Base-by-base conservation (phyloP, 2,888 invertebrate species). In the Linyphia triangularis region DNA sequence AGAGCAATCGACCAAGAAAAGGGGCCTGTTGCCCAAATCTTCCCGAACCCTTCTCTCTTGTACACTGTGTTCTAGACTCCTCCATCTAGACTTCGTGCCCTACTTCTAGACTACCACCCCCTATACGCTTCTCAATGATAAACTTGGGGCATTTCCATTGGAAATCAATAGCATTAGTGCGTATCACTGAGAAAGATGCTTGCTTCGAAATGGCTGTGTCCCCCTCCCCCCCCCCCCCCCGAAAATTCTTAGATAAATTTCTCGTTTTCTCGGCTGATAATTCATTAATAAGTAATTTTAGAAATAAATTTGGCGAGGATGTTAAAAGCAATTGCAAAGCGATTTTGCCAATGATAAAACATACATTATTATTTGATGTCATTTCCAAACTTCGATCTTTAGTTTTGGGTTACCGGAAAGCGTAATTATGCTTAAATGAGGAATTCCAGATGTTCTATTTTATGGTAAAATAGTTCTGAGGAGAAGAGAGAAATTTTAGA, bases 111-210 rank as follows among this genome's bases (percentile, higher is more conserved):
- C 33, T 81, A 30, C 19, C 57, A 22, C 61, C 43, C 43, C 51
- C 28, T 65, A 73, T 43, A 26, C 63, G 72, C 24, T 78, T 19
- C 43, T 83, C 65, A 51, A 40, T 73, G 73, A 65, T 63, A 83
- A 65, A 83, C 51, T 30, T 16, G 73, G 30, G 65, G 73, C 40
- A 65, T 63, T 83, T 75, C 82, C 43, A 83, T 83, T 63, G 83
- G 43, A 73, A 83, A 83, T 83, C 83, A 83, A 83, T 83, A 83
- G 43, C 72, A 73, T 40, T 73, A 83, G 73, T 22, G 30, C 63
- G 63, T 63, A 65, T 75, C 40, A 22, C 63, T 9, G 63, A 26
- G 26, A 59, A n/a, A 70, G 70, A 51, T 70, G 70, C 26, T 26
- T 22, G 16, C 70, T n/a, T n/a, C n/a, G n/a, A 43, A 70, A 43